Percentiles rank a stretch among this genome's conserved stretches.
Conservation (phyloP, 2,888 invertebrate species). For the Xanthorhoe spadicearia region DNA sequence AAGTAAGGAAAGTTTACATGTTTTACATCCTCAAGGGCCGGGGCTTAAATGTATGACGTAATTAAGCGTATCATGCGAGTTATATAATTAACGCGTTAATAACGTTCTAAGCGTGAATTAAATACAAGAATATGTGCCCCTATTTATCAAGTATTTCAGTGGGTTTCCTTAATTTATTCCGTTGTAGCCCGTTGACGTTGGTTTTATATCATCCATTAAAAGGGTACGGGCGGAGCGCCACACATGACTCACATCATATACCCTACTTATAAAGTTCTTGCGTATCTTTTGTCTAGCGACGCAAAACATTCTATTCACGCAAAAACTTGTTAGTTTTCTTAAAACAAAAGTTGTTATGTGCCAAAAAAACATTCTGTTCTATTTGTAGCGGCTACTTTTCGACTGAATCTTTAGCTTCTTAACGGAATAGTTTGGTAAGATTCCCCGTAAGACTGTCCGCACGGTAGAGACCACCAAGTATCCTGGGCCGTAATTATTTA, state of each 20-base stretch:
- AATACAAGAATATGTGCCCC: slow-evolving; percentile 57
- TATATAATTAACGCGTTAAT: slow-evolving; percentile 40
- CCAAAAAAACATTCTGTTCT: slow-evolving; percentile 6
- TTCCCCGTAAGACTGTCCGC: slow-evolving; percentile 1
- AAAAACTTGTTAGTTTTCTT: slow-evolving; percentile 17
- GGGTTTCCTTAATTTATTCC: slow-evolving; percentile 67
- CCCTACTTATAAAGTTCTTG: slow-evolving; percentile 32
- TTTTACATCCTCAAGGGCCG: slow-evolving; percentile 18
- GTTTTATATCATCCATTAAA: slow-evolving; percentile 69
- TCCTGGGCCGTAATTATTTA: slow-evolving; percentile 16
- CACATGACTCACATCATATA: slow-evolving; percentile 30
- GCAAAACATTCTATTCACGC: slow-evolving; percentile 7
- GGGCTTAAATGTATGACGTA: slow-evolving; percentile 31
- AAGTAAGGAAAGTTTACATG: slow-evolving; percentile 31
- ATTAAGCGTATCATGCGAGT: slow-evolving; percentile 34
- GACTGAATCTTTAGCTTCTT: neutral
- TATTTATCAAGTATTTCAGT: slow-evolving; percentile 68
- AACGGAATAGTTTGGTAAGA: neutral
- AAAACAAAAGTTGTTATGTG: slow-evolving; percentile 10
- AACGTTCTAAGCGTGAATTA: slow-evolving; percentile 41
- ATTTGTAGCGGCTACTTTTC: neutral
- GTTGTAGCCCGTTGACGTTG: slow-evolving; percentile 66
- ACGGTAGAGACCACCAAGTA: slow-evolving; percentile 8
- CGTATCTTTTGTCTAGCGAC: slow-evolving; percentile 19
- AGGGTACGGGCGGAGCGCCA: slow-evolving; percentile 48